These are phyloP conservation scores for Chelon auratus DNA, from an alignment of 2,797 vertebrate genomes.

Conservation along the genomic window DNA sequence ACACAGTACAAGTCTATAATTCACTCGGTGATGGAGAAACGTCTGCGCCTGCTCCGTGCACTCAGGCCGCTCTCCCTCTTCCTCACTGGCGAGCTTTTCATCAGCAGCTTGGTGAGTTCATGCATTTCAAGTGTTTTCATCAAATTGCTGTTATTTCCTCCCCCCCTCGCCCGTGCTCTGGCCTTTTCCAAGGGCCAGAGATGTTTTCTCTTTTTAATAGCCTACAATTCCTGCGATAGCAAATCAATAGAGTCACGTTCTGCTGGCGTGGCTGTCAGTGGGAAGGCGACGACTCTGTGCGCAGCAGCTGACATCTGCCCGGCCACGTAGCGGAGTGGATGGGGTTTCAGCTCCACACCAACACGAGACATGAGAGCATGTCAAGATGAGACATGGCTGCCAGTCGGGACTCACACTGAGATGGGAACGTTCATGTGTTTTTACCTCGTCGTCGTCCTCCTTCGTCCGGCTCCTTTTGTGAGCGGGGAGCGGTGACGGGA, in stretches of 20 bases:
- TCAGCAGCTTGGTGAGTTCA: conserved; percentile 38
- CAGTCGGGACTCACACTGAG: conserved; percentile 10
- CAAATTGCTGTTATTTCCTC: conserved; percentile 42
- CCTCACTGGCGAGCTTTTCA: conserved; percentile 35
- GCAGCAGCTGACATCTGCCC: conserved; percentile 61
- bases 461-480: conserved; percentile 38
- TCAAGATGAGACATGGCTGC: conserved; percentile 11
- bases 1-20: conserved; percentile 18
- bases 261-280: conserved; percentile 46
- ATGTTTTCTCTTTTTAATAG: conserved; percentile 54
- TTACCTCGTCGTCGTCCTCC: not conserved
- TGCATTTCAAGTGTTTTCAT: conserved; percentile 60
- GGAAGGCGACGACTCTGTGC: conserved; percentile 22
- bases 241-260: conserved; percentile 68
- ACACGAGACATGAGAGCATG: conserved; percentile 33
- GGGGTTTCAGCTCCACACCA: conserved; percentile 49
- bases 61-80: conserved; percentile 19
- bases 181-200: conserved; percentile 36
- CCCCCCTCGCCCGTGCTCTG: conserved; percentile 18
- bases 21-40: not conserved
- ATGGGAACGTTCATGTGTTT: conserved; percentile 4
- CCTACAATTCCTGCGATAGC: conserved; percentile 46
- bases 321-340: conserved; percentile 34
- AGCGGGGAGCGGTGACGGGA: not conserved
- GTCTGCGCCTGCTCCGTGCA: not conserved